Percentiles rank a stretch among this genome's conserved stretches.
phyloP scores from a whole-genome alignment of 2,888 invertebrate genomes.

The Drosophila pegasa region DNA sequence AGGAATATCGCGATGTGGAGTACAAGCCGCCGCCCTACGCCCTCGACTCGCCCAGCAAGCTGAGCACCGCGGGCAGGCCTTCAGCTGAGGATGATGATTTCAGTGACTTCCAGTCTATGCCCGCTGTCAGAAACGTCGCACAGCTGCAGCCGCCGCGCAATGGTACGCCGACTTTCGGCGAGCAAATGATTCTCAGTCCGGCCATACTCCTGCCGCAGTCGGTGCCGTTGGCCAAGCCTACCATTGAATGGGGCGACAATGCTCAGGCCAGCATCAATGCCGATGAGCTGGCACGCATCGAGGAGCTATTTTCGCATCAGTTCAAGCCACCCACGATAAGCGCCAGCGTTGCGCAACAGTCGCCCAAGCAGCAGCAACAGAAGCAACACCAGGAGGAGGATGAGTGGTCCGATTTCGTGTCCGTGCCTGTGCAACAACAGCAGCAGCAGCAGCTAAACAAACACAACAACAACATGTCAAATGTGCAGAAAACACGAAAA shows the following conservation, averaged over 20 bases:
- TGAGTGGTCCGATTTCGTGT: constrained; percentile 87
- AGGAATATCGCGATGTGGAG: constrained; percentile 85
- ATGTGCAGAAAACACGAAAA: constrained; percentile 25
- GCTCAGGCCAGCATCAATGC: constrained; percentile 83
- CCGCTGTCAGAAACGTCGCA: constrained; percentile 49
- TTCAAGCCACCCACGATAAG: constrained; percentile 76
- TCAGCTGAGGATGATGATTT: constrained; percentile 85
- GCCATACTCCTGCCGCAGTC: constrained; percentile 82
- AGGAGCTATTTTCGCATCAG: constrained; percentile 83
- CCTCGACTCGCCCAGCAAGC: constrained; percentile 63
- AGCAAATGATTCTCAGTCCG: constrained; percentile 84
- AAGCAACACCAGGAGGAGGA: constrained; percentile 83
- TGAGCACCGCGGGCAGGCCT: constrained; percentile 17
- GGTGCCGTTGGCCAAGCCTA: constrained; percentile 79
- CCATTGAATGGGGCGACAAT: constrained; percentile 86
- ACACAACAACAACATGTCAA: constrained; percentile 50
- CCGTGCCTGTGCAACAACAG: constrained; percentile 72
- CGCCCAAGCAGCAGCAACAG: constrained; percentile 45
- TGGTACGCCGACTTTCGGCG: constrained; percentile 69
- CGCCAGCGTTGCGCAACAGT: constrained; percentile 69
- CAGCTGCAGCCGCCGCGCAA: constrained; percentile 59
- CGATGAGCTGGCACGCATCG: constrained; percentile 84
- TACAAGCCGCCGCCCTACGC: constrained; percentile 82
- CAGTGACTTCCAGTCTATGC: constrained; percentile 85
- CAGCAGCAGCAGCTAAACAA: constrained; percentile 37